Base-by-base conservation (phyloP, 1,140 invertebrate species). In the Brachionus asplanchnoidis region DNA sequence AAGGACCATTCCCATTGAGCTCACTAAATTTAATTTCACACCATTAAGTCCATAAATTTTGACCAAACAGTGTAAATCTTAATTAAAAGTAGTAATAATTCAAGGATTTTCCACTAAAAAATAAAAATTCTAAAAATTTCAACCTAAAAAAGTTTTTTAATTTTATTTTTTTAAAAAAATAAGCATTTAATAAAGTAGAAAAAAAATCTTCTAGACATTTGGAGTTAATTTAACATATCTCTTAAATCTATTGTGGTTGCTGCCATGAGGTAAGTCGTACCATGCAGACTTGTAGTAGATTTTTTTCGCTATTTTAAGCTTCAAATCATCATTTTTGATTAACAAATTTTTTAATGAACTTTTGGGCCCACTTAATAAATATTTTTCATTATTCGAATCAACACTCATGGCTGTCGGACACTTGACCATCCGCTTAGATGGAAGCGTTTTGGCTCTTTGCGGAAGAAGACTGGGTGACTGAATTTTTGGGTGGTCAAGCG, bases 201-300 rank as follows among this genome's bases (percentile, higher is more conserved):
- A 14, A 44, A 73, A 53, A 80, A 53, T 11, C 12, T 26, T 23
- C 46, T 65, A 80, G 23, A 50, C 32, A 65, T 82, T 82, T 3
- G 79, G 79, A 20, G 79, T 42, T 68, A 82, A 23, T 32, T 82
- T 82, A 12, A 82, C 20, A 68, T 42, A 82, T 60, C 42, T 60
- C 28, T 68, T 82, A 26, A 65, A 82, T 46, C 65, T 82, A 23
- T 44, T 42, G 14, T 82, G 36, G 40, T 46, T 82, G n/a, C 53
- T 65, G 12, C 79, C 79, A 28, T 42, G 65, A 20, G 79, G 79
- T n/a, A 82, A 68, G 42, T 82, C 79, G 20, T 82, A 82, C 79
- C 79, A 82, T 23, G 79, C 53, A 1, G 53, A 44, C 20, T 60
- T 82, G 53, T 82, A 82, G 32, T 82, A 82, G 40, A 82, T 65